These are phyloP conservation scores for Vesta saturnalis DNA, from an alignment of 2,888 invertebrate species.

Conservation along the genomic window DNA sequence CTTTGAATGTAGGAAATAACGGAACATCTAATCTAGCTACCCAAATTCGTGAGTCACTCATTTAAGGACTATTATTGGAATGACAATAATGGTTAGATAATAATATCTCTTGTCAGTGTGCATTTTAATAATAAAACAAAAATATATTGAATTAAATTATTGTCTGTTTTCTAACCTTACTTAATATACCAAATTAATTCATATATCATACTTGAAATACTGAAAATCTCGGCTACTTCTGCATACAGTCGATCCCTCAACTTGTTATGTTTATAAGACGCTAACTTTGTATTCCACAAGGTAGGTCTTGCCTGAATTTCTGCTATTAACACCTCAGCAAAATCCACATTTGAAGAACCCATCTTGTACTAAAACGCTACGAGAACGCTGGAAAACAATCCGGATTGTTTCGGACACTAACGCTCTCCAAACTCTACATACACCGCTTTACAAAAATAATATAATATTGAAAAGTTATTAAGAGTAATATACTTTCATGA, in stretches of 20 bases:
- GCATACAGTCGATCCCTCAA: no score
- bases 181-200: not conserved
- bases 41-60: constrained; percentile 13
- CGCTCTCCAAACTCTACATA: no score
- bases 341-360: constrained; percentile 2
- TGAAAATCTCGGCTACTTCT: not conserved
- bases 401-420: no score
- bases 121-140: no score
- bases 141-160: not conserved
- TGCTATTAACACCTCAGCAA: not conserved
- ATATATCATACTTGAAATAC: constrained; percentile 14
- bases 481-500: no score
- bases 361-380: no score
- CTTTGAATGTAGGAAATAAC: constrained; percentile 9
- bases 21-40: constrained; percentile 9
- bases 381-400: no score
- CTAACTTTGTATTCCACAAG: no score
- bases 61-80: constrained; percentile 8
- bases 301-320: no score
- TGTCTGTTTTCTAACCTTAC: constrained; percentile 1
- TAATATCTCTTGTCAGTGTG: no score
- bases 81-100: constrained; percentile 11
- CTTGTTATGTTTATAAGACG: constrained; percentile 12
- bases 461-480: no score
- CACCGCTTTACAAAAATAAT: no score